Percentiles rank a stretch among this genome's conserved stretches.
Evolutionary conservation across 2,113 vertebrate species (phyloP).

Genomic region (Thermophis baileyi): DNA sequence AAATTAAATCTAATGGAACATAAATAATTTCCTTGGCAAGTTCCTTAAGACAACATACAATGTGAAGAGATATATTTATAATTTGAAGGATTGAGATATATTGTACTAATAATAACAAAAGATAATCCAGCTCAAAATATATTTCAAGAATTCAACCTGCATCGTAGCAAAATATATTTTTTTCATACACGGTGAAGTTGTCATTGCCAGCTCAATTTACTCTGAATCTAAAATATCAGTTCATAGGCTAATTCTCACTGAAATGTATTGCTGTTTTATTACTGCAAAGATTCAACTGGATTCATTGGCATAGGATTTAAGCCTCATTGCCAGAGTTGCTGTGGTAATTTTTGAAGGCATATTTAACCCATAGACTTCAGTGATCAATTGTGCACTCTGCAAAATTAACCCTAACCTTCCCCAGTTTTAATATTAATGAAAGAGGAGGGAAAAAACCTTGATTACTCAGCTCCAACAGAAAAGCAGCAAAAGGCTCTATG

Average conservation of each 20-base stretch:
- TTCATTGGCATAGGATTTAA: not conserved
- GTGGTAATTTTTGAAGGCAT: not conserved
- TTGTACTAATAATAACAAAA: not conserved
- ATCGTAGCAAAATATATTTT: not conserved
- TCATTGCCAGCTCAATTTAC: not conserved
- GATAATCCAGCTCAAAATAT: not conserved
- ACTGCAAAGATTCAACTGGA: not conserved
- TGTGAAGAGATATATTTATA: not conserved
- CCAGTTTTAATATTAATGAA: not conserved
- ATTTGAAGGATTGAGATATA: not conserved
- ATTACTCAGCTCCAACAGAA: not conserved
- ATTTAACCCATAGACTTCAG: not conserved
- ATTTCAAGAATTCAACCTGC: not conserved
- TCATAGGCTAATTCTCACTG: not conserved
- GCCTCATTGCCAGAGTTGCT: not conserved
- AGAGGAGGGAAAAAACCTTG: not conserved
- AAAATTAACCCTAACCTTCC: not conserved
- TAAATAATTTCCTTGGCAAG: not conserved
- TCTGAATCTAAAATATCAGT: not conserved
- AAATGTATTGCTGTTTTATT: not conserved
- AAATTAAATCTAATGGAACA: not conserved
- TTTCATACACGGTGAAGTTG: not conserved
- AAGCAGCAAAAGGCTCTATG: not conserved
- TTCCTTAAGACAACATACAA: not conserved
- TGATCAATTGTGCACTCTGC: not conserved